phyloP scores from a whole-genome alignment of 2,113 vertebrate genomes.

The Saccopteryx leptura region DNA sequence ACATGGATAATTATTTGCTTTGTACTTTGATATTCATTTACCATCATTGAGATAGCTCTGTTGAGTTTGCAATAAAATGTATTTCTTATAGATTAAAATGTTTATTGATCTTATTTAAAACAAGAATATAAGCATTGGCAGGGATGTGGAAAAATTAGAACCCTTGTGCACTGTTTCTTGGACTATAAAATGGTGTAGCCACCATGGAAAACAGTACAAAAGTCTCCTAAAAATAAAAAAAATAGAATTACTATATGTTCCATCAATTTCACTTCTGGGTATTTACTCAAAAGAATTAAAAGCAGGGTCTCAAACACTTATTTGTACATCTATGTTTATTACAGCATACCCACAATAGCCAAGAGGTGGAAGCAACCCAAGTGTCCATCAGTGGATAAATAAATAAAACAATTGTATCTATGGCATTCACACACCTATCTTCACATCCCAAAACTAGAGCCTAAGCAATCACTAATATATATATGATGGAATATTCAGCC shows the following conservation, averaged over 20 bases:
- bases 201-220: neutral
- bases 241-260: neutral
- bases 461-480: no score
- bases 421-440: no score
- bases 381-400: neutral
- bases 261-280: neutral
- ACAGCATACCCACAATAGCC: neutral
- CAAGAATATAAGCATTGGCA: neutral
- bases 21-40: no score
- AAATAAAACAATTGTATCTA: neutral
- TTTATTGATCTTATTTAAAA: no score
- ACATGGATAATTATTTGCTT: no score
- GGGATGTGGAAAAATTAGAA: neutral
- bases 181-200: neutral
- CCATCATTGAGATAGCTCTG: no score
- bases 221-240: neutral
- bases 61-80: no score
- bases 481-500: neutral
- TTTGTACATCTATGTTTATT: neutral
- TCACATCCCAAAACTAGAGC: no score
- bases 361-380: neutral
- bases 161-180: neutral
- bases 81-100: no score
- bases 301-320: neutral
- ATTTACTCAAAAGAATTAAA: neutral